These are phyloP conservation scores for Cervus canadensis DNA, from an alignment of 2,113 vertebrate species.

Conservation along the genomic window DNA sequence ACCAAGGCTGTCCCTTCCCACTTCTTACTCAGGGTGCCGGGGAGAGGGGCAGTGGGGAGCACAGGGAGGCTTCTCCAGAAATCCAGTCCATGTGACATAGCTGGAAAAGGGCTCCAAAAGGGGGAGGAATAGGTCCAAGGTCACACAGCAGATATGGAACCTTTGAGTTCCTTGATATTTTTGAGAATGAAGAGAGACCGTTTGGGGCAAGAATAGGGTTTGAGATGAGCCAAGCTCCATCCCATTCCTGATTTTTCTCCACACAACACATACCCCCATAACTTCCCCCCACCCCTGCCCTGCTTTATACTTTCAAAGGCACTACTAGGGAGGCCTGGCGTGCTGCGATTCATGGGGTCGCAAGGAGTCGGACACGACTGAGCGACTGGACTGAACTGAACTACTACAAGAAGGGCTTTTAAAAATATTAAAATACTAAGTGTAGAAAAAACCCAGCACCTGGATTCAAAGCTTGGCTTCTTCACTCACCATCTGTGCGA, in stretches of 20 bases:
- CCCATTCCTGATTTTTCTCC: neutral
- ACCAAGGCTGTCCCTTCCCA: neutral
- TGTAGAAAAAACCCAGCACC: neutral
- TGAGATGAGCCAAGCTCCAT: neutral
- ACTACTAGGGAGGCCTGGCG: neutral
- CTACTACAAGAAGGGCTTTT: neutral
- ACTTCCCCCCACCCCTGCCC: neutral
- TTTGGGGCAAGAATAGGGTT: neutral
- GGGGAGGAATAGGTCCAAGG: neutral
- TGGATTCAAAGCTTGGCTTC: neutral
- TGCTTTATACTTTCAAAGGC: neutral
- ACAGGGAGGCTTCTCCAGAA: neutral
- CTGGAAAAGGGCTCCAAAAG: neutral
- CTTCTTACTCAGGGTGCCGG: neutral
- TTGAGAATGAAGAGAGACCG: neutral
- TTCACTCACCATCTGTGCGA: neutral
- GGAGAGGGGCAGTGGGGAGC: no score
- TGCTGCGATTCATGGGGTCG: no score
- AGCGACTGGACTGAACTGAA: neutral
- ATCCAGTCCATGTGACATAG: neutral
- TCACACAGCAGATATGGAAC: neutral
- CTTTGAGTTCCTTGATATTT: neutral
- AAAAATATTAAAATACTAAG: conserved; percentile 6
- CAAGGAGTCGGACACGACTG: no score
- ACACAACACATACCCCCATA: neutral